Evolutionary conservation across 2,113 vertebrate species (phyloP).

Genomic region (Entomyzon cyanotis): DNA sequence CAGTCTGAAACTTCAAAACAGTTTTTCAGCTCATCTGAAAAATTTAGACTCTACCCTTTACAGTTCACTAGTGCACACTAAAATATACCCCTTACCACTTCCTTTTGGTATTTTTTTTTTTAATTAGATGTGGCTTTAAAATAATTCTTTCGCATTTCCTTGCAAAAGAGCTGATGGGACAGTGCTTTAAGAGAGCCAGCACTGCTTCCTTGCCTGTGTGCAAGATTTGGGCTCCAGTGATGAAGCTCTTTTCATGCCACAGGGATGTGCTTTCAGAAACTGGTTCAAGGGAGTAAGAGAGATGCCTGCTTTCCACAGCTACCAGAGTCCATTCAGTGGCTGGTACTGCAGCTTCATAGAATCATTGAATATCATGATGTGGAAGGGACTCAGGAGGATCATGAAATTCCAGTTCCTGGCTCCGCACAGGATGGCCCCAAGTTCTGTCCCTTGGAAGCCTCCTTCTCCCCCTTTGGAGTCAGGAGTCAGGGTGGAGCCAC

Average conservation of each 20-base stretch:
- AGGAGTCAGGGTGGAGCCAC: neutral
- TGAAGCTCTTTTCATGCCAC: neutral
- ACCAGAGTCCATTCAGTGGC: neutral
- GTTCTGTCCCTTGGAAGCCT: neutral
- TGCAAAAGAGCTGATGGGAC: neutral
- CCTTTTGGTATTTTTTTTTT: neutral
- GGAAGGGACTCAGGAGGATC: neutral
- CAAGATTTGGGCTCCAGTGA: neutral
- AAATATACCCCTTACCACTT: neutral
- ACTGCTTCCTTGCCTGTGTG: neutral
- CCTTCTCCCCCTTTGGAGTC: neutral
- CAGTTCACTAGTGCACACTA: neutral
- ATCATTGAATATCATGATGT: neutral
- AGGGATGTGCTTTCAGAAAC: neutral
- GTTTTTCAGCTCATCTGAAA: neutral
- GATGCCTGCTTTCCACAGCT: neutral
- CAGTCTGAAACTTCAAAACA: too few relatives aligned
- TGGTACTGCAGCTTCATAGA: neutral
- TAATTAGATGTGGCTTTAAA: neutral
- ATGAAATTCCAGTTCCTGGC: neutral
- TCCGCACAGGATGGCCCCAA: neutral
- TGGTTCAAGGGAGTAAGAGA: accelerated
- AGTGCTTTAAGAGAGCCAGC: neutral
- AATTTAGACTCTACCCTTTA: neutral
- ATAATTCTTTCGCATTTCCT: neutral